phyloP scores from a whole-genome alignment of 2,797 vertebrate species.

The Gila robusta region DNA sequence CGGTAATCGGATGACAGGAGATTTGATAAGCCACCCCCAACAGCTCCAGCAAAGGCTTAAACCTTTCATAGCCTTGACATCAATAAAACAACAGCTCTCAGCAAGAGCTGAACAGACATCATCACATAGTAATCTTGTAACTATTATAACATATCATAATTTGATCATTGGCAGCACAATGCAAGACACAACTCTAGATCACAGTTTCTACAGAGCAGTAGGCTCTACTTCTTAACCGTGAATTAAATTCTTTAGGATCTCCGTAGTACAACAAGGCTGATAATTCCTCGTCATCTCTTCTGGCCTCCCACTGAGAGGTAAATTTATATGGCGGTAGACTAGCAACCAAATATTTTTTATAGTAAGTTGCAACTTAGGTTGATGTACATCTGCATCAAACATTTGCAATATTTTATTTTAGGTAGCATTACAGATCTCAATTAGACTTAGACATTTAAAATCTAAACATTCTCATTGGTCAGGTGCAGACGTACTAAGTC shows the following conservation, averaged over 20 bases:
- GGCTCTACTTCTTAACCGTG: background rate
- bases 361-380: background rate
- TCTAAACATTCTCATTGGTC: background rate
- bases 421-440: background rate
- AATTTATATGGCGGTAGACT: background rate
- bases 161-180: background rate
- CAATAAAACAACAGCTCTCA: constrained; percentile 12
- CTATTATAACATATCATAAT: background rate
- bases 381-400: background rate
- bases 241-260: constrained; percentile 9
- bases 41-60: constrained; percentile 72
- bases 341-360: background rate
- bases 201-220: background rate
- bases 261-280: background rate
- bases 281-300: background rate
- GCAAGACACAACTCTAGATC: background rate
- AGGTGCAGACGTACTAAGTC: background rate
- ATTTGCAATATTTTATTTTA: background rate
- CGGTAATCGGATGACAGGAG: constrained; percentile 81
- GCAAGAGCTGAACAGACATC: background rate
- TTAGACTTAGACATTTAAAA: background rate
- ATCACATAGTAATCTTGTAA: background rate
- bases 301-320: background rate
- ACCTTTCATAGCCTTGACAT: constrained; percentile 18
- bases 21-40: constrained; percentile 68